Conservation (phyloP, 2,888 invertebrate genomes). For the Hirtodrosophila cameraria region DNA sequence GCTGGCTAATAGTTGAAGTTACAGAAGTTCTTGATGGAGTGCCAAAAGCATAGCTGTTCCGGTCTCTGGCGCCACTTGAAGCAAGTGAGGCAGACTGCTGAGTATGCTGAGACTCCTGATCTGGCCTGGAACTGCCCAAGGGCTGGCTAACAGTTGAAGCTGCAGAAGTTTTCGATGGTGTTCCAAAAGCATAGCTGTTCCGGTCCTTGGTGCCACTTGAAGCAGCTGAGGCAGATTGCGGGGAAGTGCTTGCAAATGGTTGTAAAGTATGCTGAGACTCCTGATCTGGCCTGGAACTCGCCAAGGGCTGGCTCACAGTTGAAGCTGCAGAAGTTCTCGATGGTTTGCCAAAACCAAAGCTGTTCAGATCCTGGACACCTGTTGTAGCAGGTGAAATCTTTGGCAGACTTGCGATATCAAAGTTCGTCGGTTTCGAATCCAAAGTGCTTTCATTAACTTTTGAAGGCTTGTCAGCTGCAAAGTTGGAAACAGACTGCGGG, state of each 20-base stretch:
- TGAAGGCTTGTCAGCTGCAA: background rate
- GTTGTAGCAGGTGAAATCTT: conserved; percentile 2
- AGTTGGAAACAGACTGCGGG: too few species aligned
- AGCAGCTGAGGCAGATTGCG: background rate
- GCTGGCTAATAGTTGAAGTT: too few species aligned
- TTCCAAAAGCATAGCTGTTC: background rate
- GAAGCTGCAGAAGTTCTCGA: too few species aligned
- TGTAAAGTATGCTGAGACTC: too few species aligned
- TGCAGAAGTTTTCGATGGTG: background rate
- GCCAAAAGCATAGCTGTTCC: conserved; percentile 14
- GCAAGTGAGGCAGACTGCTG: conserved; percentile 1
- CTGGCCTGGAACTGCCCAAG: too few species aligned
- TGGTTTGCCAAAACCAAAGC: conserved; percentile 9
- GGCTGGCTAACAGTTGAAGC: too few species aligned
- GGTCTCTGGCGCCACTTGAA: background rate
- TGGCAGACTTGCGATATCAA: background rate
- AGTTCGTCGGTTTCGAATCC: background rate
- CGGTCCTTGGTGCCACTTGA: background rate
- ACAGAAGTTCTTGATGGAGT: background rate
- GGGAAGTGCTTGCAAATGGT: too few species aligned
- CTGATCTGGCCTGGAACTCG: too few species aligned
- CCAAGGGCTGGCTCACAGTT: too few species aligned
- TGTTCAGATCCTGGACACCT: conserved; percentile 9
- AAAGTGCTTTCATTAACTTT: background rate
- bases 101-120: too few species aligned